Base-by-base conservation (phyloP, 2,797 vertebrate genomes). In the Amblyopsis hoosieri region DNA sequence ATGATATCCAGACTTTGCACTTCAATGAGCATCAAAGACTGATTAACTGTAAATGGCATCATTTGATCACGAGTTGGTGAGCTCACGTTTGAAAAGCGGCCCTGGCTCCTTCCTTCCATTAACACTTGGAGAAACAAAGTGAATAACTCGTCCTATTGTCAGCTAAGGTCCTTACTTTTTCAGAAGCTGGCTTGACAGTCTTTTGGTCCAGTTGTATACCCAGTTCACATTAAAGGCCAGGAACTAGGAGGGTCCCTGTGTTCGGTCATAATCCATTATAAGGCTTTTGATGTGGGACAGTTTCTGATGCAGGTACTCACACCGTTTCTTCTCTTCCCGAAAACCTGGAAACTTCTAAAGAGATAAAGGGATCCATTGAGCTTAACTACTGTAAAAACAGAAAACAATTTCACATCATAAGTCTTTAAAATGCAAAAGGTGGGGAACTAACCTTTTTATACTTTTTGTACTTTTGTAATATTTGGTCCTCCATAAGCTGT, bases 231-330 rank as follows among this genome's bases (percentile, higher is more conserved):
- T 2, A 47, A 48, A 73, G 52, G 66, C 72, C 61, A 29, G 61
- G 71, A 46, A 84, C 82, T 90, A 93, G 46, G 85, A 88, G 14
- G 84, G 80, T 9, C 73, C 80, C 60, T 91, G 90, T 15, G 90
- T 89, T 63, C 78, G 90, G 86, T 97, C 95, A 60, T 93, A 96
- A 75, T 94, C 91, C 68, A 93, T 77, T 77, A 96, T 95, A 81
- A 93, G 90, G 67, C 79, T 81, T 92, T 96, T 96, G 89, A 94
- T 96, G 89, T 95, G 95, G 1, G 94, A 93, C 67, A 96, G 81
- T 90, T 97, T 97, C 81, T 92, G 89, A 68, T 94, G 94, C 64
- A 97, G 92, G 79, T 94, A 94, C 74, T 95, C 91, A 59, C 94
- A 96, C 37, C 85, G 89, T 52, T 84, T 87, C 84, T 95, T 97